These are phyloP conservation scores for Danio rerio DNA, from an alignment of 2,113 vertebrate genomes.

Conservation along the genomic window DNA sequence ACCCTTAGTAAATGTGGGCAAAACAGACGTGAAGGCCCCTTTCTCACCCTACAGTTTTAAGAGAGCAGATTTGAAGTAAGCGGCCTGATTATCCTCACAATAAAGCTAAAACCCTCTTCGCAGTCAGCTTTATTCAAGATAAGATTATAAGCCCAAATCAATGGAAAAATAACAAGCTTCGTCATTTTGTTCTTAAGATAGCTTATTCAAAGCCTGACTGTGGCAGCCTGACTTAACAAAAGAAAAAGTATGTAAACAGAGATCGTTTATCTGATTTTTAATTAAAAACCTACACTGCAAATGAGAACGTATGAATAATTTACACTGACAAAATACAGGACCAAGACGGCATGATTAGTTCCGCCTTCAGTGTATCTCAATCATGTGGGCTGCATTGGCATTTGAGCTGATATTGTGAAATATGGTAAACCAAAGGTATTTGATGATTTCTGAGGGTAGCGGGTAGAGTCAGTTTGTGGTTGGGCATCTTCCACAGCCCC, in stretches of 20 bases:
- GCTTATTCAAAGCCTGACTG: constrained; percentile 5
- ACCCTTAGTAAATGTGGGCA: constrained; percentile 37
- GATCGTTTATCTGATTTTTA: constrained; percentile 6
- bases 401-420: constrained; percentile 58
- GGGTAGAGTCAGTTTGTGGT: neutral
- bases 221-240: neutral
- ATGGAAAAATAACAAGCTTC: constrained; percentile 49
- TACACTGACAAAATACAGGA: constrained; percentile 48
- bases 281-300: constrained; percentile 10
- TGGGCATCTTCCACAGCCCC: neutral
- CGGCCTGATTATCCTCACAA: constrained; percentile 45
- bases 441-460: constrained; percentile 48
- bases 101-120: constrained; percentile 35
- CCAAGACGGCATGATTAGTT: constrained; percentile 11
- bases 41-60: constrained; percentile 34
- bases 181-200: constrained; percentile 23
- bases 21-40: constrained; percentile 25
- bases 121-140: constrained; percentile 39
- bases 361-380: constrained; percentile 47
- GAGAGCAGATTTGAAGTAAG: constrained; percentile 41
- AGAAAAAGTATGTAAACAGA: neutral
- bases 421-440: constrained; percentile 20
- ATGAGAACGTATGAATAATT: constrained; percentile 32
- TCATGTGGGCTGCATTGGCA: constrained; percentile 56
- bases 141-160: constrained; percentile 53